Percentiles rank a stretch among this genome's conserved stretches.
Conservation (phyloP, 2,888 invertebrate genomes). For the Polydrusus pterygomalis region DNA sequence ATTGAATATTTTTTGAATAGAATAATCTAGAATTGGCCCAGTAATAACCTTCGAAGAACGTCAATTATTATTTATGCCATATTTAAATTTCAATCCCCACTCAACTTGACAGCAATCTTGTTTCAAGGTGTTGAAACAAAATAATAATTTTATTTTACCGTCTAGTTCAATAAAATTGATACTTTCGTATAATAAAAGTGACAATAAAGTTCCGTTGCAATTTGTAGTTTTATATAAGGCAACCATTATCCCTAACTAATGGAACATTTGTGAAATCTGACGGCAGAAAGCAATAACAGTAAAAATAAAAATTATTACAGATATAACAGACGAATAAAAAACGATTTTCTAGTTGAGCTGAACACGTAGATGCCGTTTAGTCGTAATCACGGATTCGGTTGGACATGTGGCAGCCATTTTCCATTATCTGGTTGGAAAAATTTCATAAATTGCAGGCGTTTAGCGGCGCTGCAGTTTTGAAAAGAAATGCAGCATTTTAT, state of each 20-base stretch:
- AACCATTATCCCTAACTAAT: constrained; percentile 8
- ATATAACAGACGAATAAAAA: constrained; percentile 41
- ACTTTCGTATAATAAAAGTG: background rate
- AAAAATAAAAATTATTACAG: constrained; percentile 31
- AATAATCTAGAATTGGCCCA: too few species aligned
- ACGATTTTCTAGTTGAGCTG: constrained; percentile 38
- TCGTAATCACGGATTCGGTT: constrained; percentile 31
- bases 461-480: constrained; percentile 3
- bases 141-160: too few species aligned
- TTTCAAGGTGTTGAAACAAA: too few species aligned
- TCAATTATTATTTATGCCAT: too few species aligned
- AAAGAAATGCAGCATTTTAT: background rate
- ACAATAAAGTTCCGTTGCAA: constrained; percentile 14
- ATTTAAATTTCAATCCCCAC: too few species aligned
- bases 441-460: constrained; percentile 31
- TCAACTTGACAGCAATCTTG: too few species aligned
- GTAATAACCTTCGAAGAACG: too few species aligned
- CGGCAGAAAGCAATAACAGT: constrained; percentile 20
- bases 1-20: too few species aligned
- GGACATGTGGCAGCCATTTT: constrained; percentile 41
- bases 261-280: constrained; percentile 25
- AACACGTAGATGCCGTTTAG: constrained; percentile 42
- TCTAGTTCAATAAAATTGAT: constrained; percentile 10
- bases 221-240: constrained; percentile 1
- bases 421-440: constrained; percentile 42